Conservation (phyloP, 2,113 vertebrate species). For the Lethenteron reissneri region DNA sequence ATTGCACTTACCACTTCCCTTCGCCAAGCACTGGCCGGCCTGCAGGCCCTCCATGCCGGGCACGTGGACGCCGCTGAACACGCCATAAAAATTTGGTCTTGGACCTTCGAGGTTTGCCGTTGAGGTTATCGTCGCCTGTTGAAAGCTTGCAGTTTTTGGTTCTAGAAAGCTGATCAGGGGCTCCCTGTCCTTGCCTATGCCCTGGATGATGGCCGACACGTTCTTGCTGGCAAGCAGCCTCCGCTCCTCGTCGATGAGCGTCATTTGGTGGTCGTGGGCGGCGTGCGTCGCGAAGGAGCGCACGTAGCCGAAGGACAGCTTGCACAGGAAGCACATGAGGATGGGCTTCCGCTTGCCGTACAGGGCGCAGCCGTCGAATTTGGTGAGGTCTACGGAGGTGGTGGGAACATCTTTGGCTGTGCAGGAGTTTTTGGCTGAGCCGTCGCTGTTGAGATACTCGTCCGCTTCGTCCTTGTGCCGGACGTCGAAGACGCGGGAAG, state of each 20-base stretch:
- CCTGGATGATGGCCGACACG: constrained; percentile 99
- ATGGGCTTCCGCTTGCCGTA: constrained; percentile 99
- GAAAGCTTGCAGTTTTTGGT: constrained; percentile 64
- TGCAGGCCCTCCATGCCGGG: constrained; percentile 4
- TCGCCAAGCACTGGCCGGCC: not conserved
- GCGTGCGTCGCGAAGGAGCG: constrained; percentile 99
- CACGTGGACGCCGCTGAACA: constrained; percentile 4
- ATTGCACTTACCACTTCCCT: not conserved
- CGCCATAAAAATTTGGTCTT: constrained; percentile 5
- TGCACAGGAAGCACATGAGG: constrained; percentile 99
- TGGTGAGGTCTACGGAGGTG: constrained; percentile 99
- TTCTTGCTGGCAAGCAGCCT: constrained; percentile 95
- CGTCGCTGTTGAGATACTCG: constrained; percentile 90
- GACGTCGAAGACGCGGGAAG: constrained; percentile 99
- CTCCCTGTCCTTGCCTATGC: constrained; percentile 99
- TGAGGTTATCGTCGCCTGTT: not conserved
- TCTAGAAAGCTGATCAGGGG: constrained; percentile 99
- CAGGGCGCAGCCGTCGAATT: constrained; percentile 97
- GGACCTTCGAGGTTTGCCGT: constrained; percentile 1
- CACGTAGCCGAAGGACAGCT: constrained; percentile 98
- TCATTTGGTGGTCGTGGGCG: constrained; percentile 99
- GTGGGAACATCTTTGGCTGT: constrained; percentile 99
- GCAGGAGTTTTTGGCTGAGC: constrained; percentile 99
- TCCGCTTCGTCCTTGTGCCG: constrained; percentile 99
- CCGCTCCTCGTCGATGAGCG: constrained; percentile 97